These are phyloP conservation scores for Catagonus wagneri DNA, from an alignment of 2,113 vertebrate species.

Conservation along the genomic window DNA sequence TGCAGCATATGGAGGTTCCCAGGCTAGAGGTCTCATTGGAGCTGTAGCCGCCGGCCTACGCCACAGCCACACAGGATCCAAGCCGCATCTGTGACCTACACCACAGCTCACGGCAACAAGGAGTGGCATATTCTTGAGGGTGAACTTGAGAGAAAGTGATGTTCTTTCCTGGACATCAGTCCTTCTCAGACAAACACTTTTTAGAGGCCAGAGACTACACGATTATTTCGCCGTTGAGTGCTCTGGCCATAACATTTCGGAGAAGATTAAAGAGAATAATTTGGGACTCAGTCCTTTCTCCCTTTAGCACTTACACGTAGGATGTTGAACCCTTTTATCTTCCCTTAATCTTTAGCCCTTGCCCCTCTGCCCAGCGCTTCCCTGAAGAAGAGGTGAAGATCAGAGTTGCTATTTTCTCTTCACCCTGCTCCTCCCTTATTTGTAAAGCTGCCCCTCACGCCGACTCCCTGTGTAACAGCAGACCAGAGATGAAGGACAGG, in stretches of 20 bases:
- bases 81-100: too few species aligned
- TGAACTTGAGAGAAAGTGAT: not conserved
- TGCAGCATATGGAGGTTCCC: too few species aligned
- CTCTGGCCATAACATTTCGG: not conserved
- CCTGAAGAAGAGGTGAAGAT: conserved; percentile 47
- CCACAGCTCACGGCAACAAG: too few species aligned
- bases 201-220: conserved; percentile 8
- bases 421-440: not conserved
- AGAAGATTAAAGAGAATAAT: not conserved
- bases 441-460: conserved; percentile 23
- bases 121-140: conserved; percentile 6
- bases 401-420: conserved; percentile 28
- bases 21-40: too few species aligned
- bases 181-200: not conserved
- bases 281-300: conserved; percentile 4
- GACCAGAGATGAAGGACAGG: conserved; percentile 14
- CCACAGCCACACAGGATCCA: too few species aligned
- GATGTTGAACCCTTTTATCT: conserved; percentile 41
- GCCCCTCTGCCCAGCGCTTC: conserved; percentile 27
- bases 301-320: not conserved
- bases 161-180: not conserved
- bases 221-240: not conserved
- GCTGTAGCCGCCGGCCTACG: too few species aligned
- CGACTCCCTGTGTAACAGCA: not conserved
- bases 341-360: not conserved